These are phyloP conservation scores for Drosophila monieri DNA, from an alignment of 2,888 invertebrate genomes.

Conservation along the genomic window DNA sequence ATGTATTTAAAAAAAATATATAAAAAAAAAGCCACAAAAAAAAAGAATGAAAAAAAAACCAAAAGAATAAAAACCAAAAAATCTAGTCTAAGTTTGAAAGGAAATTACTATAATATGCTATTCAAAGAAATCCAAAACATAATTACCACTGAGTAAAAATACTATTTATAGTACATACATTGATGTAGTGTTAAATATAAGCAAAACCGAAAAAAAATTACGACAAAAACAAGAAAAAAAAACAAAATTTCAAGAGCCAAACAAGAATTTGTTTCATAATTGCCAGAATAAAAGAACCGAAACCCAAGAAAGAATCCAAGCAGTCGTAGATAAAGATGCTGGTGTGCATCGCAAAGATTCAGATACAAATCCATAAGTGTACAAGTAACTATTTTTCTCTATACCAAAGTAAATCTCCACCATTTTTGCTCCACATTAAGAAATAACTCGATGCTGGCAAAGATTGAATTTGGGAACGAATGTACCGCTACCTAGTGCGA, in stretches of 20 bases:
- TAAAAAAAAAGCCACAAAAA: conserved; percentile 46
- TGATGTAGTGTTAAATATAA: conserved; percentile 79
- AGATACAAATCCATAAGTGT: conserved; percentile 65
- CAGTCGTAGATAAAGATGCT: conserved; percentile 24
- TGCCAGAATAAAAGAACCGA: conserved; percentile 40
- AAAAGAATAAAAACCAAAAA: conserved; percentile 34
- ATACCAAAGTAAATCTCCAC: conserved; percentile 72
- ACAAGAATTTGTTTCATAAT: conserved; percentile 46
- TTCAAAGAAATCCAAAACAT: conserved; percentile 81
- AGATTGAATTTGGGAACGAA: conserved; percentile 32
- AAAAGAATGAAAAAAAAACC: conserved; percentile 31
- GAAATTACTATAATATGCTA: conserved; percentile 71
- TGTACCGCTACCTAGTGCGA: conserved; percentile 41
- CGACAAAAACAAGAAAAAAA: conserved; percentile 26
- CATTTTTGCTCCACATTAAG: conserved; percentile 76
- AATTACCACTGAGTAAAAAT: conserved; percentile 78
- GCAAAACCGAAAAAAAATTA: conserved; percentile 46
- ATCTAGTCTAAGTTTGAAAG: conserved; percentile 42
- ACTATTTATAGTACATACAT: conserved; percentile 80
- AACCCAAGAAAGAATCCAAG: conserved; percentile 44
- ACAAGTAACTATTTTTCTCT: conserved; percentile 78
- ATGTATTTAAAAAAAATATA: conserved; percentile 55
- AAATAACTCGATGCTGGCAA: conserved; percentile 60
- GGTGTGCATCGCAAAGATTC: conserved; percentile 35
- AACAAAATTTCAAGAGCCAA: conserved; percentile 55